These are phyloP conservation scores for Enteromius trimaculatus DNA, from an alignment of 2,797 vertebrate species.

Conservation along the genomic window DNA sequence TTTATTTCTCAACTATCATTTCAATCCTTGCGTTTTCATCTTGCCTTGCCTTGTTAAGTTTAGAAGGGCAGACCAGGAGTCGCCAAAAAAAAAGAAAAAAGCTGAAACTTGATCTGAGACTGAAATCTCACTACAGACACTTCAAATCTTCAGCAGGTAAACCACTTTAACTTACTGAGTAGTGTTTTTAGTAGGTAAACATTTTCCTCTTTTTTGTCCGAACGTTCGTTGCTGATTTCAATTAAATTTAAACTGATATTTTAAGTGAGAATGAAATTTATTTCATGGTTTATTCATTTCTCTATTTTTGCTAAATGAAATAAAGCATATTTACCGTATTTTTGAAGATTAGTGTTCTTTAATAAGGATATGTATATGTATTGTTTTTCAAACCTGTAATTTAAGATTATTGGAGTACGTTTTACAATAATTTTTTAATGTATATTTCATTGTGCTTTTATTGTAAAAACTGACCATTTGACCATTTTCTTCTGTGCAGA, in stretches of 20 bases:
- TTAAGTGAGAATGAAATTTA: not conserved
- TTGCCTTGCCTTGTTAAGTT: not conserved
- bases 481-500: no score
- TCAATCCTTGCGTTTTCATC: not conserved
- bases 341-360: not conserved
- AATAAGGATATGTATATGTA: not conserved
- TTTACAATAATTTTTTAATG: not conserved
- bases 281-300: not conserved
- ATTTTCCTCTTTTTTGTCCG: not conserved
- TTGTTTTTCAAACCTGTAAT: not conserved
- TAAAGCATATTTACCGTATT: not conserved
- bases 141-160: not conserved
- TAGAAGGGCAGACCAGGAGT: not conserved
- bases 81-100: not conserved
- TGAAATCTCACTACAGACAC: not conserved
- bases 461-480: not conserved
- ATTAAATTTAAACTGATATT: not conserved
- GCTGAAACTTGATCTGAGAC: not conserved
- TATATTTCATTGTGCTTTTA: not conserved
- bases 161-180: not conserved
- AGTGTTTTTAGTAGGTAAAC: not conserved
- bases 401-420: not conserved
- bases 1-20: not conserved
- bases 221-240: not conserved
- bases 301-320: not conserved